Base-by-base conservation (phyloP, 2,797 vertebrate genomes). In the Neosilurus hyrtlii region DNA sequence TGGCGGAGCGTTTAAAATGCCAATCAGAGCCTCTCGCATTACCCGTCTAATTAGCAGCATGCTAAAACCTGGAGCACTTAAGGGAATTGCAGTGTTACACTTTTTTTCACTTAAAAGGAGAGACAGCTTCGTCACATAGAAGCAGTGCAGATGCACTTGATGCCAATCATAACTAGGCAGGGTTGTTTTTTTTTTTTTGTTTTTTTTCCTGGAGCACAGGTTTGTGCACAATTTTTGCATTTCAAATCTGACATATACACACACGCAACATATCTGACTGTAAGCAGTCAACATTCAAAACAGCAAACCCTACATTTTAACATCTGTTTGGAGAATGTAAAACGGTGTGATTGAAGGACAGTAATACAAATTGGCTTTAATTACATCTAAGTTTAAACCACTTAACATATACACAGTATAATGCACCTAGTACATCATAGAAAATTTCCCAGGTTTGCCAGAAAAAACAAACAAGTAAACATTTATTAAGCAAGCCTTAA, bases 1-100 rank as follows among this genome's bases (percentile, higher is more conserved):
- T 94, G 94, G 92, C 89, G 92, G 92, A 93, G 94, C 95, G 95
- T 97, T 96, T 96, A 96, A 96, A 96, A 96, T 96, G 95, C 95
- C 96, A 97, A 96, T 97, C 96, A 96, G 95, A 93, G 91, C 89
- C 93, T 93, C 94, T 95, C 92, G 94, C 94, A 94, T 94, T 95
- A 94, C 94, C 90, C 93, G 90, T 94, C 95, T 96, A 96, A 97
- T 98, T 96, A 97, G 95, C 92, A 90, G 90, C 91, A 92, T 93
- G 93, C 95, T 96, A 95, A 95, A 96, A 96, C 95, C 95, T 90
- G 94, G 93, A 93, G 94, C 94, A 94, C 95, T 95, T 89, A 93
- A 93, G 95, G 95, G 95, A 96, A 93, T 96, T 94, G 94, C 95
- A 95, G 95, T 96, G 94, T 95, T 94, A 93, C 91, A 92, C 92